Conservation (phyloP, 1,140 invertebrate species). For the Calephelis nemesis region DNA sequence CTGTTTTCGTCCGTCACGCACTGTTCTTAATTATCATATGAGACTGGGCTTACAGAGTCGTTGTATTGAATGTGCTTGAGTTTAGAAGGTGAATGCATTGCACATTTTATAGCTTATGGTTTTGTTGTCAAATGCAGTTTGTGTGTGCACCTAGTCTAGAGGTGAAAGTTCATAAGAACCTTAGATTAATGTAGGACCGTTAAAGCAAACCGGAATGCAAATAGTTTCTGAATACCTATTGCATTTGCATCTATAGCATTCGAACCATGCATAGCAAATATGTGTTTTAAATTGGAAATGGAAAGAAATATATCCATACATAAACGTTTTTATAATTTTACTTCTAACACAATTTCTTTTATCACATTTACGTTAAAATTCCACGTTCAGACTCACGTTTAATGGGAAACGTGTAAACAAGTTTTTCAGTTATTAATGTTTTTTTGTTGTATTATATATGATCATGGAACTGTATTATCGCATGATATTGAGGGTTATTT, state of each 20-base stretch:
- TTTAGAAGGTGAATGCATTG: slow-evolving; percentile 50
- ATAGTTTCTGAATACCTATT: slow-evolving; percentile 54
- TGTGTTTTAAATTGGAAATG: slow-evolving; percentile 57
- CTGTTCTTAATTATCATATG: slow-evolving; percentile 31
- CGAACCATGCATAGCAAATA: slow-evolving; percentile 52
- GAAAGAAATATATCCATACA: slow-evolving; percentile 52
- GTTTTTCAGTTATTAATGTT: no score
- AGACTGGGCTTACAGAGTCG: slow-evolving; percentile 30
- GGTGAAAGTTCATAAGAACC: slow-evolving; percentile 54
- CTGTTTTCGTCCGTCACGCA: slow-evolving; percentile 39
- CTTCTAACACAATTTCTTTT: slow-evolving; percentile 17
- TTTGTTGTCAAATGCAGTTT: slow-evolving; percentile 73
- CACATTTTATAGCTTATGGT: slow-evolving; percentile 33
- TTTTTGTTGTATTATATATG: no score
- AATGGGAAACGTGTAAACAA: no score
- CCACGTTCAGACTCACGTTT: no score
- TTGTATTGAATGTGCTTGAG: slow-evolving; percentile 40
- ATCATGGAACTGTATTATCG: no score
- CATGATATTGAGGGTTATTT: no score
- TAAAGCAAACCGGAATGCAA: slow-evolving; percentile 64
- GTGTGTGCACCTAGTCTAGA: slow-evolving; percentile 36
- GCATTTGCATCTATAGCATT: slow-evolving; percentile 69
- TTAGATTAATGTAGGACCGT: slow-evolving; percentile 45
- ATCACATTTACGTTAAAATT: no score
- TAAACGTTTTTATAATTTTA: slow-evolving; percentile 46